These are phyloP conservation scores for Mormyrops attenuatus DNA, from an alignment of 2,797 vertebrate species.

Conservation along the genomic window DNA sequence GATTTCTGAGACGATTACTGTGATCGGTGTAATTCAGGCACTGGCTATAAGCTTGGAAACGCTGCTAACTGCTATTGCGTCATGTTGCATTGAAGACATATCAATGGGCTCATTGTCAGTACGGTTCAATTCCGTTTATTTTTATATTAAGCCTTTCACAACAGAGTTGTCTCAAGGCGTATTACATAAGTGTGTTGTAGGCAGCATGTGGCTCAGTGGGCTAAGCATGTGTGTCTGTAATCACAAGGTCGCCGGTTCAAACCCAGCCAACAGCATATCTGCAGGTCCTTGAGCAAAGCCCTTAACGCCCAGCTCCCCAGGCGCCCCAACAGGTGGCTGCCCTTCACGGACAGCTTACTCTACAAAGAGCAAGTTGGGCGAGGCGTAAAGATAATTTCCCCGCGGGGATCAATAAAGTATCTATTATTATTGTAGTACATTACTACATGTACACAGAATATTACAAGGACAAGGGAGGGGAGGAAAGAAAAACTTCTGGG, in stretches of 20 bases:
- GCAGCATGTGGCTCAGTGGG: too few species aligned
- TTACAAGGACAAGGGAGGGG: not conserved
- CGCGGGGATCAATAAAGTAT: too few species aligned
- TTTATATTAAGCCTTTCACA: not conserved
- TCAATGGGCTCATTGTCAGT: not conserved
- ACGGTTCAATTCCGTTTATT: not conserved
- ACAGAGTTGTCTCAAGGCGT: not conserved
- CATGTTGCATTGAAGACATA: not conserved
- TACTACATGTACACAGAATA: not conserved
- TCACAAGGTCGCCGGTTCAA: too few species aligned
- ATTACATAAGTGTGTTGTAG: not conserved
- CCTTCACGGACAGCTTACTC: too few species aligned
- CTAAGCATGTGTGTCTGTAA: too few species aligned
- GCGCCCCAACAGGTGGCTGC: too few species aligned
- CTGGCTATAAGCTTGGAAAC: not conserved
- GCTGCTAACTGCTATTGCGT: not conserved
- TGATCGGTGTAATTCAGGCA: not conserved
- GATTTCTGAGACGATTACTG: not conserved
- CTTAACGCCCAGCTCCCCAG: too few species aligned
- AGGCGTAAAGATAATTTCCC: too few species aligned
- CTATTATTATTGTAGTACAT: not conserved
- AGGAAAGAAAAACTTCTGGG: not conserved
- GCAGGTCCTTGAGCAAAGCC: too few species aligned
- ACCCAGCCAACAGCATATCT: too few species aligned
- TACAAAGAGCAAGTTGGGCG: too few species aligned